Conservation (phyloP, 2,113 vertebrate species). For the Onychostoma macrolepis region DNA sequence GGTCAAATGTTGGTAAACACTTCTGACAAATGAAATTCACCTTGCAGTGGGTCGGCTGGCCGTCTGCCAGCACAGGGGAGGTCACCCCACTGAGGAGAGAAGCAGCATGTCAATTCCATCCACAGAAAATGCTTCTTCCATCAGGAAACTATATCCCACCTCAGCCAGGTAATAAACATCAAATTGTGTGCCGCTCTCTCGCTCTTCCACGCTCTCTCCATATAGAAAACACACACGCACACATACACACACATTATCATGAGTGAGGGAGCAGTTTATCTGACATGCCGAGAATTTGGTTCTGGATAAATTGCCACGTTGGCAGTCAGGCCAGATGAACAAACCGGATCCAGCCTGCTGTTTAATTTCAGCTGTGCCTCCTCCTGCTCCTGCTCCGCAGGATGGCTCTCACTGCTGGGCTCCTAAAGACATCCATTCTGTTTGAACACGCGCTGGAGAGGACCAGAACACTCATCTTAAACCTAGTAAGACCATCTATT, state of each 20-base stretch:
- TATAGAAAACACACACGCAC: neutral
- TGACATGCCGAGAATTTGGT: slow-evolving; percentile 39
- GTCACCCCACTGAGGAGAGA: slow-evolving; percentile 29
- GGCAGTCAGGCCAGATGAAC: slow-evolving; percentile 40
- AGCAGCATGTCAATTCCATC: slow-evolving; percentile 43
- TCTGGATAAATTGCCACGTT: slow-evolving; percentile 52
- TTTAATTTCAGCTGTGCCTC: slow-evolving; percentile 33
- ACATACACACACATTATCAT: slow-evolving; percentile 11
- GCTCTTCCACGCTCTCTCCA: neutral
- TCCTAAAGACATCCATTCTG: slow-evolving; percentile 26
- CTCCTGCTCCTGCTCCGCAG: neutral
- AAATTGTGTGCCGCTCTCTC: slow-evolving; percentile 31
- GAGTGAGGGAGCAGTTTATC: slow-evolving; percentile 47
- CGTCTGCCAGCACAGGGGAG: slow-evolving; percentile 37
- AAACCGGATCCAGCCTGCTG: slow-evolving; percentile 26
- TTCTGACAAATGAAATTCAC: slow-evolving; percentile 83
- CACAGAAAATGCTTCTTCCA: slow-evolving; percentile 53
- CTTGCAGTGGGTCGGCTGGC: slow-evolving; percentile 50
- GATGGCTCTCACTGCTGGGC: neutral
- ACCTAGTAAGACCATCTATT: neutral
- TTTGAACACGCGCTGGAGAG: slow-evolving; percentile 1
- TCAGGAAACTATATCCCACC: slow-evolving; percentile 44
- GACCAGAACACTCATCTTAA: neutral
- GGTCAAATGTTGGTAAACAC: slow-evolving; percentile 79
- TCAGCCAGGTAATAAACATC: slow-evolving; percentile 47